phyloP scores from a whole-genome alignment of 2,888 invertebrate species.

The Hypolimnas misippus region DNA sequence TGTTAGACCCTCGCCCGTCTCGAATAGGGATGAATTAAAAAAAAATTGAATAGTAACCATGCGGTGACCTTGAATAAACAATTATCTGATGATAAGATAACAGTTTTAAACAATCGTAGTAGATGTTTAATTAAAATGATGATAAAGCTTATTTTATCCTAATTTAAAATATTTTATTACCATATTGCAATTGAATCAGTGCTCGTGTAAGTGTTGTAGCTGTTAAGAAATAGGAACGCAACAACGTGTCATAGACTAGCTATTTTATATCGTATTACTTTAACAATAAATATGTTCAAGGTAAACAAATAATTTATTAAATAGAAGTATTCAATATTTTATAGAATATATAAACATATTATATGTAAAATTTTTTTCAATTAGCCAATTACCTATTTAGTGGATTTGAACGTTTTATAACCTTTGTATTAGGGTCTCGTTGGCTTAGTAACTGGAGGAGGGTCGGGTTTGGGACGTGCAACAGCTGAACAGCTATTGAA shows the following conservation, averaged over 20 bases:
- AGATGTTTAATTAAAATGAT: too few species aligned
- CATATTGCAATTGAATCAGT: too few species aligned
- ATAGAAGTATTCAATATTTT: neutral
- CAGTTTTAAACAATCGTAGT: too few species aligned
- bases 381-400: neutral
- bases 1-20: too few species aligned
- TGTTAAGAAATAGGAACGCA: neutral
- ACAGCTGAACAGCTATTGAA: slow-evolving; percentile 92
- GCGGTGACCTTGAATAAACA: too few species aligned
- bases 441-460: slow-evolving; percentile 96
- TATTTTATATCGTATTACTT: neutral
- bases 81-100: too few species aligned
- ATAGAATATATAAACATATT: neutral
- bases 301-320: neutral
- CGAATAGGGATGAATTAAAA: too few species aligned
- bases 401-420: neutral
- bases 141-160: too few species aligned
- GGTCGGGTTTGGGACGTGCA: slow-evolving; percentile 96
- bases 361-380: too few species aligned
- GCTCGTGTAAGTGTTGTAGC: neutral
- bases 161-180: too few species aligned
- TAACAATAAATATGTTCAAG: slow-evolving; percentile 4
- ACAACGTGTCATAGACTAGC: neutral
- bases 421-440: slow-evolving; percentile 87
- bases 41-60: too few species aligned